Evolutionary conservation across 2,797 vertebrate species (phyloP).

Genomic region (Myoxocephalus aenaeus): DNA sequence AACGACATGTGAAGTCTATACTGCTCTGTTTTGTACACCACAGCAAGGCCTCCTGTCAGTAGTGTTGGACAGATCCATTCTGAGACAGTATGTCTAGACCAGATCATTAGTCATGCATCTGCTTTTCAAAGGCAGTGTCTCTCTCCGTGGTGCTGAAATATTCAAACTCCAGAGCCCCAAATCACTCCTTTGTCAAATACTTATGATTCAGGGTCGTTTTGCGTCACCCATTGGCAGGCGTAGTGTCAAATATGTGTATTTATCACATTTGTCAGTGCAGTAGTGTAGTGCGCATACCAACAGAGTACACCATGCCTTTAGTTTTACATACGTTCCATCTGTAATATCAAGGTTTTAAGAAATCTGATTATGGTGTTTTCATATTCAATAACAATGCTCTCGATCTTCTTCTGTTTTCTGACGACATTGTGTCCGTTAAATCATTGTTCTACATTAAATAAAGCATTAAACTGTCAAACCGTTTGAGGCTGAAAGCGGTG

Average conservation of each 20-base stretch:
- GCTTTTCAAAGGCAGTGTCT: neutral
- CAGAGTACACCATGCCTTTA: neutral
- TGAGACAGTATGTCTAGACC: neutral
- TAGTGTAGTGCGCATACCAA: neutral
- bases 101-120: neutral
- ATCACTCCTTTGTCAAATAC: neutral
- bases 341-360: neutral
- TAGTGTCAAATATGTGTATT: neutral
- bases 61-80: neutral
- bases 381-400: neutral
- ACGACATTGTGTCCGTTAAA: no score
- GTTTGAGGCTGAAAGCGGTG: conserved; percentile 6
- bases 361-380: neutral
- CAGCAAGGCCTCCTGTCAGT: neutral
- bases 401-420: neutral
- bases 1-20: neutral
- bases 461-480: neutral
- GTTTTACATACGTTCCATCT: neutral
- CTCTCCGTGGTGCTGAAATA: conserved; percentile 35
- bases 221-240: neutral
- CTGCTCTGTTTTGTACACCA: neutral
- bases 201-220: neutral
- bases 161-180: neutral
- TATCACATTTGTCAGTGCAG: neutral
- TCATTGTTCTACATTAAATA: neutral